Percentiles rank a stretch among this genome's conserved stretches.
Evolutionary conservation across 2,113 vertebrate genomes (phyloP).

Genomic region (Mystacornis crossleyi): DNA sequence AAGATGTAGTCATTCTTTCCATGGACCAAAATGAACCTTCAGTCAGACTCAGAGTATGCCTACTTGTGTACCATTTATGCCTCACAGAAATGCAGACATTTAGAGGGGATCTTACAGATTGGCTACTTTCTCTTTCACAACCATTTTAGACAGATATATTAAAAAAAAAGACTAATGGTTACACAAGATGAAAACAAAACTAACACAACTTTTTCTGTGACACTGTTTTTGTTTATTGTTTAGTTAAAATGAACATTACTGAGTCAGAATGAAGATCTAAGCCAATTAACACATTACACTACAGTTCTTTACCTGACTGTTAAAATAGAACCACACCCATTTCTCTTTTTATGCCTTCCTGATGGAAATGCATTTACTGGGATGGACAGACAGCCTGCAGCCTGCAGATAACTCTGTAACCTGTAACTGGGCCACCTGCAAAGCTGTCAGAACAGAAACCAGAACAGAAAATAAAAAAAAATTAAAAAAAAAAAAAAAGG

Average conservation of each 20-base stretch:
- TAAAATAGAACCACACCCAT: neutral
- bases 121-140: neutral
- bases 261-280: neutral
- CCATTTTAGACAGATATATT: neutral
- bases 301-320: neutral
- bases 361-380: neutral
- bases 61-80: no score
- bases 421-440: neutral
- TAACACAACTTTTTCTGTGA: neutral
- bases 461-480: neutral
- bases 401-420: neutral
- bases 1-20: neutral
- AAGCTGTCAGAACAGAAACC: neutral
- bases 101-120: neutral
- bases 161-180: no score
- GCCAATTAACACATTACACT: neutral
- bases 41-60: neutral
- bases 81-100: neutral
- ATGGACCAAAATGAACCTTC: neutral
- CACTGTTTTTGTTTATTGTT: neutral
- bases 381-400: neutral
- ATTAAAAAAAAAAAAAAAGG: neutral
- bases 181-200: neutral
- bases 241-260: neutral
- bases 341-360: neutral